Evolutionary conservation across 2,797 vertebrate species (phyloP), one percentile per base, ranked within the genome.

Genomic region (Arrhamphus sclerolepis): DNA sequence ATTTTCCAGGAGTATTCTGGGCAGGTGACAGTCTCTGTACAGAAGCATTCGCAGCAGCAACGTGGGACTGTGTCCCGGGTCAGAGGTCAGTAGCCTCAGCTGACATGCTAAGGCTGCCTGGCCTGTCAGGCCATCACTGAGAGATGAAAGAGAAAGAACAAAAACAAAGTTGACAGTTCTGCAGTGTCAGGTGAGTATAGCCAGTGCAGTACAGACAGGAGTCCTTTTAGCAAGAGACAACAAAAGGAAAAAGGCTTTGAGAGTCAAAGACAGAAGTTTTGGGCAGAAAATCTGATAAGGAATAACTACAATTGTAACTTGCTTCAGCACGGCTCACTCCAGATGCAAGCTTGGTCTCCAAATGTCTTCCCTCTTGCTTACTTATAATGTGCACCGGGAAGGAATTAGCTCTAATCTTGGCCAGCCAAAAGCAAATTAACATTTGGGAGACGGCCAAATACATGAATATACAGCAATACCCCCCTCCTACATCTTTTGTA

Each of bases 391-490:
- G 89, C 86, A 93, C 82, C 86, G 77, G 89, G 89, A 95, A 94
- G 90, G 91, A 95, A 95, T 94, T 94, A 94, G 78, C 91, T 91
- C 92, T 94, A 93, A 94, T 94, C 91, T 92, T 87, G 92, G 91
- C 89, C 86, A 92, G 92, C 92, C 94, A 93, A 95, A 94, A 94
- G 92, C 86, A 94, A 95, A 95, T 94, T 92, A 94, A 94, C 89
- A 90, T 92, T 94, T 95, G 91, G 91, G 92, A 92, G 83, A 81
- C 85, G 91, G 92, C 92, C 94, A 96, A 91, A 93, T 86, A 89
- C 94, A 92, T 91, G 93, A 92, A 90, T 88, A 90, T 88, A 91
- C 83, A 88, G 91, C 93, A 88, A 81, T 91, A 92, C 82, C 84
- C 88, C 87, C 87, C 84, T 85, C 81, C 84, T 85, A 78, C 86